Evolutionary conservation across 2,113 vertebrate genomes (phyloP).

Genomic region (Vimba vimba): DNA sequence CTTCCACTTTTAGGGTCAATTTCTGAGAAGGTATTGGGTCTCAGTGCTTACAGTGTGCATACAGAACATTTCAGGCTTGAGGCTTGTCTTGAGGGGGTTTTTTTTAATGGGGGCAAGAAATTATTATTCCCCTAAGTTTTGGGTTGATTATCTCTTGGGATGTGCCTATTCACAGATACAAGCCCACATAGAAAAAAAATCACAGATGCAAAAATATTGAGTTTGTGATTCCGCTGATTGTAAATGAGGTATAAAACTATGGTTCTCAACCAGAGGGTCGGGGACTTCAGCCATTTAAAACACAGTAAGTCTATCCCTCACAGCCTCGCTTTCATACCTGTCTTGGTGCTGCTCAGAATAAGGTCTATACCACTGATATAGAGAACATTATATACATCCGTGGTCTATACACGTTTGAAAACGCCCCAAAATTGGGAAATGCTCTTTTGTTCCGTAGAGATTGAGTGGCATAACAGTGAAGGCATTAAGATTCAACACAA

Average conservation of each 20-base stretch:
- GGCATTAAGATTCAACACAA: background rate
- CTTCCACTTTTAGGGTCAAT: background rate
- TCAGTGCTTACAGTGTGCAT: background rate
- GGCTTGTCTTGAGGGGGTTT: too few species aligned
- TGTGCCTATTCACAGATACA: background rate
- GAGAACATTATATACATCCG: too few species aligned
- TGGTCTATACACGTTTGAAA: too few species aligned
- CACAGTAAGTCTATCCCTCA: too few species aligned
- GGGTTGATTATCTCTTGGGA: background rate
- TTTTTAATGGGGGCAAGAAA: background rate
- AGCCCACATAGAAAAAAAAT: background rate
- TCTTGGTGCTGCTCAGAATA: too few species aligned
- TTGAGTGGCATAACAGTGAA: background rate
- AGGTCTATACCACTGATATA: too few species aligned
- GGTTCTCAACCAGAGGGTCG: too few species aligned
- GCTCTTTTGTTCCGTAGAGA: too few species aligned
- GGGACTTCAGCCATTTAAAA: too few species aligned
- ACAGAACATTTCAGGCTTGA: background rate
- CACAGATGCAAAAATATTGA: background rate
- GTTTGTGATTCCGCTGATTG: background rate
- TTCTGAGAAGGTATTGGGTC: background rate
- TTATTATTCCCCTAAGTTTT: too few species aligned
- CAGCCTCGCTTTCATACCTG: too few species aligned
- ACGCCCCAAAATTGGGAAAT: too few species aligned
- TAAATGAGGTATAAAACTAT: background rate